Evolutionary conservation across 1,140 invertebrate species (phyloP).

Genomic region (Orius insidiosus): DNA sequence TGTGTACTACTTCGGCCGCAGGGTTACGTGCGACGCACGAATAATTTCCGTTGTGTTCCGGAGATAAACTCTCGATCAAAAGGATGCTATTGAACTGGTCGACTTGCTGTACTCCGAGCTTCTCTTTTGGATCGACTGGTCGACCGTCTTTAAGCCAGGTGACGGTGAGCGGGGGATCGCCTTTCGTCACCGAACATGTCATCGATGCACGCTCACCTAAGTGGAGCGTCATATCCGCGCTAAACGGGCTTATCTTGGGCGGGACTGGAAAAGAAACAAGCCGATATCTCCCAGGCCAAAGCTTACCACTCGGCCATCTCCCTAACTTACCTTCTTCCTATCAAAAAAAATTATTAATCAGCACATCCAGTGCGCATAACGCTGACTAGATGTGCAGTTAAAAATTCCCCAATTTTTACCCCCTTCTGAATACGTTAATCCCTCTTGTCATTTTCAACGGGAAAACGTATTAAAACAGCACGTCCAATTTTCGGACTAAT

Average conservation of each 20-base stretch:
- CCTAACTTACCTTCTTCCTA: too few species aligned
- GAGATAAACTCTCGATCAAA: constrained; percentile 57
- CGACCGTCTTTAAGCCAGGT: constrained; percentile 59
- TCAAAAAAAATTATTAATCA: too few species aligned
- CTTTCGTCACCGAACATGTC: constrained; percentile 59
- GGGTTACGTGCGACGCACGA: constrained; percentile 52
- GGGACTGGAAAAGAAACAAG: constrained; percentile 42
- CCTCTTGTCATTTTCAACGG: too few species aligned
- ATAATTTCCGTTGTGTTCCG: constrained; percentile 60
- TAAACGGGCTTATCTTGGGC: constrained; percentile 62
- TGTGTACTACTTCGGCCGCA: constrained; percentile 52
- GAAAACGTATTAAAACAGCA: too few species aligned
- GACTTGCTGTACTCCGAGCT: constrained; percentile 48
- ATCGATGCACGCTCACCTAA: constrained; percentile 58
- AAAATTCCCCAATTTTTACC: too few species aligned
- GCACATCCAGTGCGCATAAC: too few species aligned
- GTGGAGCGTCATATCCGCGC: constrained; percentile 47
- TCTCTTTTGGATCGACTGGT: constrained; percentile 32
- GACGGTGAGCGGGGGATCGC: constrained; percentile 56
- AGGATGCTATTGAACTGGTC: constrained; percentile 62
- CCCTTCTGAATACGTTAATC: too few species aligned
- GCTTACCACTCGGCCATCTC: too few species aligned
- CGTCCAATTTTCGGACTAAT: too few species aligned
- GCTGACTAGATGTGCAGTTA: too few species aligned
- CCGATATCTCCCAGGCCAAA: too few species aligned